Base-by-base conservation (phyloP, 1,140 invertebrate species). In the Olivierus martensii region DNA sequence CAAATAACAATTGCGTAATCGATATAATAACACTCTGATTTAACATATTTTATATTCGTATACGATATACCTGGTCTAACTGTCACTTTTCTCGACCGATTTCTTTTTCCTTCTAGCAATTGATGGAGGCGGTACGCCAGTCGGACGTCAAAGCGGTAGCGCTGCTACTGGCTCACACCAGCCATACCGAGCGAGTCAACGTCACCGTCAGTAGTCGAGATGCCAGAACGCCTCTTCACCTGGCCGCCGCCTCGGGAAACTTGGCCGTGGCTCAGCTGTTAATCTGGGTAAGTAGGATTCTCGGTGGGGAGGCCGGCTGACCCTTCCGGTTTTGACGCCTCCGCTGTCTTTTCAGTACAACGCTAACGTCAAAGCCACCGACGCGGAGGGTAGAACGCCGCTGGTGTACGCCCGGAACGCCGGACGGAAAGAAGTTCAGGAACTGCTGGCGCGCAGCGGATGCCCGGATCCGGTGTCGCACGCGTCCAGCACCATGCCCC, bases 261-360 rank as follows among this genome's bases (percentile, higher is more conserved):
- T 73, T 92, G 54, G 82, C 89, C 46, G 80, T 91, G 63, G 82
- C 87, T 21, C 91, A 95, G 71, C 75, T 95, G 39, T 73, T 94
- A 22, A 80, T 95, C 65, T 95, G 89, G 90, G 89, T 93, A 72
- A 75, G 75, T 11, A 38, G 10, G n/a, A n/a, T n/a, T 6, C 9
- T 28, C 28, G 9, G 28, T 28, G 4, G 4, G 2, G 9, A 28
- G 4, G 6, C 5, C 7, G 17, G 12, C 12, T 15, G 6, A 41
- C 6, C 6, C 6, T 41, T 41, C 10, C 37, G 10, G 14, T n/a
- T 15, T 3, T 1, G 9, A 41, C 2, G 17, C 5, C 17, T 11
- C 5, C 39, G 6, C 12, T 41, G 14, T 41, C 12, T 53, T 58
- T 71, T 76, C 69, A 88, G 86, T 77, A 87, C 64, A 83, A 84